phyloP scores from a whole-genome alignment of 2,113 vertebrate genomes.

The Cavia porcellus region DNA sequence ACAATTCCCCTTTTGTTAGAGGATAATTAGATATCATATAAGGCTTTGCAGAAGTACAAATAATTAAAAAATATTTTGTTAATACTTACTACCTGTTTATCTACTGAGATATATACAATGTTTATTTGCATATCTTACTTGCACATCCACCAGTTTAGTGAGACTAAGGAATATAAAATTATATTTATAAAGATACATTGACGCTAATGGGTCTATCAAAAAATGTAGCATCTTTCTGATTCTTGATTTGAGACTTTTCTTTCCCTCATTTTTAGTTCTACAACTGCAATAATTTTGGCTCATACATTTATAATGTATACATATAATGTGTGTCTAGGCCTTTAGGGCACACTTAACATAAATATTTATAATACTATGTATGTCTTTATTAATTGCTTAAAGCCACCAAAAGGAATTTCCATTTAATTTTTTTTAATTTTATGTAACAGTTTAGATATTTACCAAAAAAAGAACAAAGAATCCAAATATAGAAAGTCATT shows the following conservation, averaged over 20 bases:
- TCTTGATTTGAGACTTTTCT: background rate
- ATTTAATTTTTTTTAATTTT: background rate
- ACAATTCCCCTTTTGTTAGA: background rate
- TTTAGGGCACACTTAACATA: background rate
- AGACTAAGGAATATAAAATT: background rate
- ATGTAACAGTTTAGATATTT: background rate
- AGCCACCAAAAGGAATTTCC: background rate
- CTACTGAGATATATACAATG: background rate
- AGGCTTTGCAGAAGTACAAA: background rate
- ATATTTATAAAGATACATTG: background rate
- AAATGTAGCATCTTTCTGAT: background rate
- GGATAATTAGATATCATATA: constrained; percentile 23
- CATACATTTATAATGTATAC: background rate
- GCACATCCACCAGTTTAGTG: background rate
- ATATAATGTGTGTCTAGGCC: background rate
- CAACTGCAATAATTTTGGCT: background rate
- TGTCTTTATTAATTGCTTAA: constrained; percentile 32
- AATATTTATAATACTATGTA: background rate
- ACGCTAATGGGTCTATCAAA: background rate
- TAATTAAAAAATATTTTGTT: constrained; percentile 29
- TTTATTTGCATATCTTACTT: background rate
- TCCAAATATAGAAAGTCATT: background rate
- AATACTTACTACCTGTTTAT: background rate
- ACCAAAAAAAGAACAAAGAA: background rate
- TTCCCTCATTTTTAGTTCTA: background rate